These are phyloP conservation scores for Priocnemis perturbator DNA, from an alignment of 2,888 invertebrate species.

Conservation along the genomic window DNA sequence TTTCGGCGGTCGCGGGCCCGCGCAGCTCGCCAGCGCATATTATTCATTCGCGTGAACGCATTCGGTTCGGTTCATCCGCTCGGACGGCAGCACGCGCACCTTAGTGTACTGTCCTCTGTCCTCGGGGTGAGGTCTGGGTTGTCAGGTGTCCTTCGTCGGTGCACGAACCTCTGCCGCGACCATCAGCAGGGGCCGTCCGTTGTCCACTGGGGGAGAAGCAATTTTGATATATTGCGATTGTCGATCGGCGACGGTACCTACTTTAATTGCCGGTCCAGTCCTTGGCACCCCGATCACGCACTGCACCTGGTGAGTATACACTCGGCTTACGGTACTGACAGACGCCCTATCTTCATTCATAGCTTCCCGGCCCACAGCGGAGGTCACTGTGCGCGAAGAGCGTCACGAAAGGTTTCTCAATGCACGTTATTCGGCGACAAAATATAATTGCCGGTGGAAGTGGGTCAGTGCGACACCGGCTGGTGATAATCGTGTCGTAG, in stretches of 20 bases:
- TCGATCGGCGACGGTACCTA: constrained; percentile 20
- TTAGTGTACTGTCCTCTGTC: constrained; percentile 18
- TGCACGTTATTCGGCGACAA: too few relatives aligned
- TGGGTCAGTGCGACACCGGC: too few relatives aligned
- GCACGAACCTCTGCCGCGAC: too few relatives aligned
- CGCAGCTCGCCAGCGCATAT: constrained; percentile 32
- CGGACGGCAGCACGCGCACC: constrained; percentile 27
- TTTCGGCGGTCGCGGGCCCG: constrained; percentile 42
- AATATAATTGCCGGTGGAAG: too few relatives aligned
- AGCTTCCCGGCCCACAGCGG: background rate
- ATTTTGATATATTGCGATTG: too few relatives aligned
- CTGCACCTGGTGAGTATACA: constrained; percentile 42
- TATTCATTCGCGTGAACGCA: constrained; percentile 56
- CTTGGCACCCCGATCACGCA: constrained; percentile 44
- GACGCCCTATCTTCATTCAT: constrained; percentile 19
- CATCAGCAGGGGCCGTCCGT: constrained; percentile 31
- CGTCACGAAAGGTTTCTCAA: too few relatives aligned
- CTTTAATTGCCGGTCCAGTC: constrained; percentile 31
- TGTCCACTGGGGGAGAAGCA: too few relatives aligned
- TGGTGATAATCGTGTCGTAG: too few relatives aligned
- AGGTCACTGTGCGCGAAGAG: background rate
- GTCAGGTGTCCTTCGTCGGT: too few relatives aligned
- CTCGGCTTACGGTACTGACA: constrained; percentile 36
- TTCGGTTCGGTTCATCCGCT: constrained; percentile 46
- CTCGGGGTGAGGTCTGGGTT: constrained; percentile 10